These are phyloP conservation scores for Nephrocerus scutellatus DNA, from an alignment of 2,888 invertebrate species.

Conservation along the genomic window DNA sequence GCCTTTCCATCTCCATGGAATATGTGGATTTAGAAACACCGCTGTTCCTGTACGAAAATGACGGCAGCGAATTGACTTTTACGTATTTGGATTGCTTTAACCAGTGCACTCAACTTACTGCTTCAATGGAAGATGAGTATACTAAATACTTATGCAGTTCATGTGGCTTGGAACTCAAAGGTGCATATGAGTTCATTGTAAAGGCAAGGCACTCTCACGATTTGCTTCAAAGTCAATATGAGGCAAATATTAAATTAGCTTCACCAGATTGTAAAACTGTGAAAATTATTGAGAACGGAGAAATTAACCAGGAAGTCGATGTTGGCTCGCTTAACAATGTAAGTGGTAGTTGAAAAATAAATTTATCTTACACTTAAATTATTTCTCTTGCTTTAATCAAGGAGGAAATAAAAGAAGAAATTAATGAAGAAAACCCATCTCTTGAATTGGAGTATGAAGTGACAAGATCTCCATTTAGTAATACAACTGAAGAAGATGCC, in stretches of 20 bases:
- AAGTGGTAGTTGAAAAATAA: neutral
- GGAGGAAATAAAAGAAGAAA: too few species aligned
- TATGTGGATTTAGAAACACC: constrained; percentile 18
- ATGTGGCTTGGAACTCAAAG: constrained; percentile 19
- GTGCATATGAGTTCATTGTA: constrained; percentile 19
- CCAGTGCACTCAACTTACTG: constrained; percentile 19
- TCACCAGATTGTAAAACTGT: neutral
- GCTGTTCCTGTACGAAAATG: constrained; percentile 3
- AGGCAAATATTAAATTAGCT: too few species aligned
- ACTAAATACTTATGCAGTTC: constrained; percentile 15
- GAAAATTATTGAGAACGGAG: neutral
- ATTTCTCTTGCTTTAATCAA: too few species aligned
- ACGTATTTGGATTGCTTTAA: constrained; percentile 21
- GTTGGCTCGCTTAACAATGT: too few species aligned
- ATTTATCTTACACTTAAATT: too few species aligned
- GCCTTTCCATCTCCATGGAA: constrained; percentile 16
- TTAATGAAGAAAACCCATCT: too few species aligned
- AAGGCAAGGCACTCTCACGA: constrained; percentile 20
- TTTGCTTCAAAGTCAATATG: constrained; percentile 1
- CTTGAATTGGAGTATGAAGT: too few species aligned
- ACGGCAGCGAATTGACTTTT: constrained; percentile 3
- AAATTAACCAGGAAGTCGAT: too few species aligned
- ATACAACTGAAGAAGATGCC: too few species aligned
- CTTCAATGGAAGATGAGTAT: constrained; percentile 8
- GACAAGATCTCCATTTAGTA: too few species aligned